Conservation (phyloP, 2,797 vertebrate genomes). For the Eulemur mongoz region DNA sequence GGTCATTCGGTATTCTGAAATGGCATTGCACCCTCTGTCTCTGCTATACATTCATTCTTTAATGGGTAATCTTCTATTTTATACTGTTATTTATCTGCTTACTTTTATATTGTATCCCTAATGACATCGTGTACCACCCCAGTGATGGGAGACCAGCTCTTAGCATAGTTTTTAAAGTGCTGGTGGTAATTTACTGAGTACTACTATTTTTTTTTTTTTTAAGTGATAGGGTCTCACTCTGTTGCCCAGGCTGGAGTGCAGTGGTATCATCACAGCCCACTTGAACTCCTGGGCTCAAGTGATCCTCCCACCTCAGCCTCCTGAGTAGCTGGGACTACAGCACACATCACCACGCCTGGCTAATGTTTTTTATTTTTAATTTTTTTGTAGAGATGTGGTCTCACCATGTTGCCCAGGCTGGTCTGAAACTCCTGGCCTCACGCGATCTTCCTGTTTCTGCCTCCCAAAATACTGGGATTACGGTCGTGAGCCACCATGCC, state of each 20-base stretch:
- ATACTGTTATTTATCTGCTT: neutral
- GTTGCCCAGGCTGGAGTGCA: no score
- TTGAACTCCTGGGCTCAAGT: no score
- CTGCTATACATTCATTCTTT: neutral
- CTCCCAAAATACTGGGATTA: neutral
- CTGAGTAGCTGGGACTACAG: no score
- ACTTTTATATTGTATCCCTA: neutral
- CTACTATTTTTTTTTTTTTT: neutral
- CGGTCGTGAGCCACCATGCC: neutral
- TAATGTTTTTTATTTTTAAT: neutral
- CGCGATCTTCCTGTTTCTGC: neutral
- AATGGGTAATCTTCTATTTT: no score
- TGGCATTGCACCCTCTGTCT: neutral
- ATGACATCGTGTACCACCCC: neutral
- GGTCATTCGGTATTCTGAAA: neutral
- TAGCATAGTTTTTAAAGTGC: neutral
- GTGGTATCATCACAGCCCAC: no score
- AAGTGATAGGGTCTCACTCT: neutral
- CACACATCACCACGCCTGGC: no score
- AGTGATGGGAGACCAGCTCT: neutral
- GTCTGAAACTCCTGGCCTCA: neutral
- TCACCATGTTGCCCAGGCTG: neutral
- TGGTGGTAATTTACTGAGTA: neutral
- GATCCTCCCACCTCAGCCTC: no score
- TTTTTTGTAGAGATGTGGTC: neutral